A percentile compares a stretch with the other conserved stretches of the same genome.
Evolutionary conservation across 2,797 vertebrate genomes (phyloP).

Genomic region (Channa striata): DNA sequence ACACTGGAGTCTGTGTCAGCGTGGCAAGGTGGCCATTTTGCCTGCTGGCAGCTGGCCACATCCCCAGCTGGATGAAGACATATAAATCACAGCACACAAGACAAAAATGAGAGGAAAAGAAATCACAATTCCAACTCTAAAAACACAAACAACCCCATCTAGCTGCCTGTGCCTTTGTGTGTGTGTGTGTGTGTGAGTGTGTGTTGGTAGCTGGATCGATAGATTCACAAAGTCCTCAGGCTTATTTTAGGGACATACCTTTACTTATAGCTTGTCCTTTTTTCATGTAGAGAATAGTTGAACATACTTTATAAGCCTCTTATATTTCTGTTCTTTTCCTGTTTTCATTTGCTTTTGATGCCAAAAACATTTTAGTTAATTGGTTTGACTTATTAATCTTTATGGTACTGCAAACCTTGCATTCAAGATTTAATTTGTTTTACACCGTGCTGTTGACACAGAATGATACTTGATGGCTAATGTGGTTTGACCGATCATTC

Average conservation of each 20-base stretch:
- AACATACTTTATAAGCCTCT: too few species aligned
- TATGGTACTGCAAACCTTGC: background rate
- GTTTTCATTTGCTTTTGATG: too few species aligned
- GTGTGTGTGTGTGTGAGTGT: too few species aligned
- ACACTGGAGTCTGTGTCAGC: conserved; percentile 50
- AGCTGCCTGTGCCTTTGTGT: background rate
- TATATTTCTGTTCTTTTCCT: too few species aligned
- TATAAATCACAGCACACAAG: conserved; percentile 40
- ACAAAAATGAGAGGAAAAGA: conserved; percentile 29
- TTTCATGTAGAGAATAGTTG: too few species aligned
- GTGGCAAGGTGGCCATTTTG: conserved; percentile 48
- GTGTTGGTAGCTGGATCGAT: too few species aligned
- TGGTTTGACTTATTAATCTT: too few species aligned
- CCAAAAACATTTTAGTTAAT: too few species aligned
- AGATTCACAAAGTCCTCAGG: too few species aligned
- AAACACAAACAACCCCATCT: conserved; percentile 1
- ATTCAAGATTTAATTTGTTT: too few species aligned
- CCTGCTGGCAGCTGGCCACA: conserved; percentile 41
- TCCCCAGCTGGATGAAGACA: conserved; percentile 52
- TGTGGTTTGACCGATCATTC: background rate
- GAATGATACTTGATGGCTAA: background rate
- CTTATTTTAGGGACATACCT: too few species aligned
- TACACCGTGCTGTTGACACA: background rate
- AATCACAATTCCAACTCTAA: conserved; percentile 18
- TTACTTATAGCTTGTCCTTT: too few species aligned